Evolutionary conservation across 2,113 vertebrate genomes (phyloP).

Genomic region (Addax nasomaculatus): DNA sequence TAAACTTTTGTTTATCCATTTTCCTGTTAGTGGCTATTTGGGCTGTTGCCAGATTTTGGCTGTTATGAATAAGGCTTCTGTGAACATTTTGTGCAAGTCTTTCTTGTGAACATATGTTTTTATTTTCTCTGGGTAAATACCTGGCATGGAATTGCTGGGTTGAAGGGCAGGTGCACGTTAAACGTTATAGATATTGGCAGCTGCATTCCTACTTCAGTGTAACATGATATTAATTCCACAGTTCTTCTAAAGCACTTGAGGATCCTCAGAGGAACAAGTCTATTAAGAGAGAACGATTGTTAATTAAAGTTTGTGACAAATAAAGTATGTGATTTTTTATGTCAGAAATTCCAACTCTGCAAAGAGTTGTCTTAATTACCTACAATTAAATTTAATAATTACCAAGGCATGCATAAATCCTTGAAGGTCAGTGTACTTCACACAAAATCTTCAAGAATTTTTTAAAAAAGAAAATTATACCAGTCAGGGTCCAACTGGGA

Average conservation of each 20-base stretch:
- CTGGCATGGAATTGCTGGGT: not conserved
- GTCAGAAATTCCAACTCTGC: not conserved
- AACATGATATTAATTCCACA: not conserved
- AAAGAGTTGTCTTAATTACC: slow-evolving; percentile 45
- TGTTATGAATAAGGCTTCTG: not conserved
- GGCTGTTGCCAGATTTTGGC: not conserved
- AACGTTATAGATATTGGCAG: not conserved
- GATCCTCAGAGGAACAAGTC: not conserved
- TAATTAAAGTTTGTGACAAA: slow-evolving; percentile 50
- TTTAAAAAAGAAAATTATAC: not conserved
- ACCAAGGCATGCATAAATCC: not conserved
- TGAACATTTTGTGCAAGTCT: not conserved
- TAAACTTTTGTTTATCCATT: not conserved
- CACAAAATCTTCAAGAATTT: not conserved
- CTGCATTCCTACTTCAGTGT: not conserved
- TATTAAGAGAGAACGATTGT: slow-evolving; percentile 28
- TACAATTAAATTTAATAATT: slow-evolving; percentile 57
- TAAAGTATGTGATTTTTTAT: slow-evolving; percentile 12
- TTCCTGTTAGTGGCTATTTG: not conserved
- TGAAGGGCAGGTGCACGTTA: not conserved
- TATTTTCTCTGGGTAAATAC: not conserved
- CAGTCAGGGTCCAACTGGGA: not conserved
- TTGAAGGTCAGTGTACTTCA: slow-evolving; percentile 28
- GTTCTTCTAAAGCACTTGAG: not conserved
- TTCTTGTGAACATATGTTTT: not conserved